Evolutionary conservation across 2,113 vertebrate genomes (phyloP).

Genomic region (Bubo scandiacus): DNA sequence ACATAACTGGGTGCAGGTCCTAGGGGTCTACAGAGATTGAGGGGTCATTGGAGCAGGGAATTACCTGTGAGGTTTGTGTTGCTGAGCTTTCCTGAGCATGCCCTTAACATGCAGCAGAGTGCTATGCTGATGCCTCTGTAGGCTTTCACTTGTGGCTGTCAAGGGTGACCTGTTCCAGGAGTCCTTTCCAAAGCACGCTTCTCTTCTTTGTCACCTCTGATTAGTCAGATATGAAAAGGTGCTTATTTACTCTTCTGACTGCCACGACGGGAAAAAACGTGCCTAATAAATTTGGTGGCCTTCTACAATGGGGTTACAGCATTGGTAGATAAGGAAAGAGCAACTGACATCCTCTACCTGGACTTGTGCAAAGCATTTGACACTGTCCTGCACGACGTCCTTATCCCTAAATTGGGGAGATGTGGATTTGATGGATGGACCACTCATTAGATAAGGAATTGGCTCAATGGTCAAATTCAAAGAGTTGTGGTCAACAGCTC

Average conservation of each 20-base stretch:
- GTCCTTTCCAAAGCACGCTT: constrained; percentile 1
- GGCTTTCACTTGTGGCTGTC: neutral
- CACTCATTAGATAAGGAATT: neutral
- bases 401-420: neutral
- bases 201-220: neutral
- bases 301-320: neutral
- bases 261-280: neutral
- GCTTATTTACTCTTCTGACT: neutral
- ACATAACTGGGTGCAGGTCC: neutral
- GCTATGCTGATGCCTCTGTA: neutral
- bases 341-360: neutral
- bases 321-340: too few species aligned
- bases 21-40: neutral
- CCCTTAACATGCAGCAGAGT: neutral
- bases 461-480: neutral
- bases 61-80: neutral
- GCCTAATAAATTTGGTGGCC: neutral
- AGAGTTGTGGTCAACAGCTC: neutral
- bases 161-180: neutral
- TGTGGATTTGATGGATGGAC: neutral
- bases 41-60: neutral
- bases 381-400: neutral
- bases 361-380: neutral
- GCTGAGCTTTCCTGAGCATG: neutral
- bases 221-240: neutral